Evolutionary conservation across 1,140 invertebrate genomes (phyloP).

Genomic region (Cephus cinctus): DNA sequence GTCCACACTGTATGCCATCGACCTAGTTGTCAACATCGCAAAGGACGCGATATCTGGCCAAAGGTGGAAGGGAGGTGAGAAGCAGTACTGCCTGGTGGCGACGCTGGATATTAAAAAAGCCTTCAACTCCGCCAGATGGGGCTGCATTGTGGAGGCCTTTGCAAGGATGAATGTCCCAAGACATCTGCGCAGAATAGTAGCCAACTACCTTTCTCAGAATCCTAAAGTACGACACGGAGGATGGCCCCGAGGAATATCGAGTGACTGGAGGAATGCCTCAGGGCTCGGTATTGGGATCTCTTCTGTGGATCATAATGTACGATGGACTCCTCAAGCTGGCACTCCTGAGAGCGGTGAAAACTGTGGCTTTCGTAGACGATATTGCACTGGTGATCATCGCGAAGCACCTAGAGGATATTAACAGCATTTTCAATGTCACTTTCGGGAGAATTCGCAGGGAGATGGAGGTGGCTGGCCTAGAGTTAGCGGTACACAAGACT

Average conservation of each 20-base stretch:
- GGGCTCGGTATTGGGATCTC: slow-evolving; percentile 38
- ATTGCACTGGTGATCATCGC: slow-evolving; percentile 18
- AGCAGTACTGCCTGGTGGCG: slow-evolving; percentile 5
- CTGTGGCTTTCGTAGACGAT: slow-evolving; percentile 34
- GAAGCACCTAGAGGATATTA: slow-evolving; percentile 10
- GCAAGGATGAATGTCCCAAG: not conserved
- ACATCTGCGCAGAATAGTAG: slow-evolving; percentile 14
- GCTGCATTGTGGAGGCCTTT: slow-evolving; percentile 17
- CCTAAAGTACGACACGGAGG: slow-evolving; percentile 9
- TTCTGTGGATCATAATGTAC: slow-evolving; percentile 36
- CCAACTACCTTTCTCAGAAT: slow-evolving; percentile 13
- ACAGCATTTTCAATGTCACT: not conserved
- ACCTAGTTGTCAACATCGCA: not conserved
- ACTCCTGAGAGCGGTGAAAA: slow-evolving; percentile 10
- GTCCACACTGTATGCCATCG: slow-evolving; percentile 29
- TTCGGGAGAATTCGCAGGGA: not conserved
- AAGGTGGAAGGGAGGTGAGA: not conserved
- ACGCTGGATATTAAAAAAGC: slow-evolving; percentile 22
- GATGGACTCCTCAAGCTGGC: slow-evolving; percentile 23
- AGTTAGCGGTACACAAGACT: slow-evolving; percentile 17
- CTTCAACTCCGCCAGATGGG: slow-evolving; percentile 21
- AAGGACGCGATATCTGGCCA: not conserved
- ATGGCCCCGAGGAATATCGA: not conserved
- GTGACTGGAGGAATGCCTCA: slow-evolving; percentile 32
- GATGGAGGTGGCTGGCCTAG: not conserved